Evolutionary conservation across 2,797 vertebrate species (phyloP).

Genomic region (Cryptoblepharus egeriae): DNA sequence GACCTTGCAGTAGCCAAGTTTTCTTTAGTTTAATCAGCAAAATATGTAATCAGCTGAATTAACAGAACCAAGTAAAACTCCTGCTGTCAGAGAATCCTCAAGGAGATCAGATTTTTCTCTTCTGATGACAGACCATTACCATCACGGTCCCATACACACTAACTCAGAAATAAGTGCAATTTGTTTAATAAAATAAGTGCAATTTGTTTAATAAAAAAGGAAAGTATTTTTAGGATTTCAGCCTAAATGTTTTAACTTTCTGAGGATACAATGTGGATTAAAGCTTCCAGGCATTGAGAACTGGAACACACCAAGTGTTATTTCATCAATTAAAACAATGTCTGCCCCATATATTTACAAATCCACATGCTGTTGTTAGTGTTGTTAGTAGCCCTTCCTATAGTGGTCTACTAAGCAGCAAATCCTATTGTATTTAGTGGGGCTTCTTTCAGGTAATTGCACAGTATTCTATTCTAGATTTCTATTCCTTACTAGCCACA

Average conservation of each 20-base stretch:
- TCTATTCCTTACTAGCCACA: no score
- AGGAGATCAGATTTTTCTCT: background rate
- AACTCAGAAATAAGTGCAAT: no score
- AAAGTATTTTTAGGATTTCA: no score
- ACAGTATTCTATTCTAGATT: no score
- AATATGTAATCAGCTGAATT: background rate
- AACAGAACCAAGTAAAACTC: background rate
- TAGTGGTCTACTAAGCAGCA: no score
- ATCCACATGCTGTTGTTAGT: conserved; percentile 1
- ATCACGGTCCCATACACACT: no score
- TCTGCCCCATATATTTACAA: conserved; percentile 3
- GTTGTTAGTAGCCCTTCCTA: no score
- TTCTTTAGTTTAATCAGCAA: background rate
- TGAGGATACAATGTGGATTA: conserved; percentile 9
- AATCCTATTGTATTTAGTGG: no score
- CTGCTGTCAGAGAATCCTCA: background rate
- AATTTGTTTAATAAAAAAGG: no score
- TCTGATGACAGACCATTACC: background rate
- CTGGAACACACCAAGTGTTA: background rate
- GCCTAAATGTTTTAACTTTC: conserved; percentile 2
- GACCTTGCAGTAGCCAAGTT: background rate
- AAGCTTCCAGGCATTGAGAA: background rate
- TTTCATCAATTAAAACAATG: conserved; percentile 30
- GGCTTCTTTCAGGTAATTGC: no score
- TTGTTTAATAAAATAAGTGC: no score